Evolutionary conservation across 2,113 vertebrate species (phyloP).

Genomic region (Amblyopsis rosae): DNA sequence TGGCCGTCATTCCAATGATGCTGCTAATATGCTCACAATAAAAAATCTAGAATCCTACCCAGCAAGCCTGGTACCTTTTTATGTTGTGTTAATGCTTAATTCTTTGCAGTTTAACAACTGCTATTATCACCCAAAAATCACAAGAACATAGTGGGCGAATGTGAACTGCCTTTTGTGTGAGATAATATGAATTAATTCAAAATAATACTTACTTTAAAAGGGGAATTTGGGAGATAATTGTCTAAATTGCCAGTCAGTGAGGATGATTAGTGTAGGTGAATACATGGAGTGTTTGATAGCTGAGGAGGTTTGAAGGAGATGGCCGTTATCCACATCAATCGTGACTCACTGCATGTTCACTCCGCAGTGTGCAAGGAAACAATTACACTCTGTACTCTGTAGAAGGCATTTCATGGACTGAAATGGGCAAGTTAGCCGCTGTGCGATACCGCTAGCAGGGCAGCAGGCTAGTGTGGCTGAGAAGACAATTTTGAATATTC

Average conservation of each 20-base stretch:
- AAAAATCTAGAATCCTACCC: not conserved
- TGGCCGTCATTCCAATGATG: no score
- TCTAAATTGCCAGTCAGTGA: slow-evolving; percentile 56
- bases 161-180: slow-evolving; percentile 4
- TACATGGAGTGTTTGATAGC: slow-evolving; percentile 36
- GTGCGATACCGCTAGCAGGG: not conserved
- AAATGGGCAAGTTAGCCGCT: not conserved
- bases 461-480: slow-evolving; percentile 10
- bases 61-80: not conserved
- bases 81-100: not conserved
- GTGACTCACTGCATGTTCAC: slow-evolving; percentile 21
- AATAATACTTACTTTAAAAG: slow-evolving; percentile 29
- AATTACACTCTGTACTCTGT: slow-evolving; percentile 35
- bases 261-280: slow-evolving; percentile 52
- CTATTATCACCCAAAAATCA: not conserved
- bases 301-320: slow-evolving; percentile 46
- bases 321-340: slow-evolving; percentile 48
- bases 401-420: slow-evolving; percentile 39
- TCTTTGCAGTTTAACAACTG: not conserved
- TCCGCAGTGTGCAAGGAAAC: slow-evolving; percentile 23
- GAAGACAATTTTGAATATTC: not conserved
- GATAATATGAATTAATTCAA: slow-evolving; percentile 27
- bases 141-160: slow-evolving; percentile 7
- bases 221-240: slow-evolving; percentile 46
- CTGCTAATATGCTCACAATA: no score